Evolutionary conservation across 1,140 invertebrate genomes (phyloP), one percentile per base, ranked within the genome.

Genomic region (Eriocheir sinensis): DNA sequence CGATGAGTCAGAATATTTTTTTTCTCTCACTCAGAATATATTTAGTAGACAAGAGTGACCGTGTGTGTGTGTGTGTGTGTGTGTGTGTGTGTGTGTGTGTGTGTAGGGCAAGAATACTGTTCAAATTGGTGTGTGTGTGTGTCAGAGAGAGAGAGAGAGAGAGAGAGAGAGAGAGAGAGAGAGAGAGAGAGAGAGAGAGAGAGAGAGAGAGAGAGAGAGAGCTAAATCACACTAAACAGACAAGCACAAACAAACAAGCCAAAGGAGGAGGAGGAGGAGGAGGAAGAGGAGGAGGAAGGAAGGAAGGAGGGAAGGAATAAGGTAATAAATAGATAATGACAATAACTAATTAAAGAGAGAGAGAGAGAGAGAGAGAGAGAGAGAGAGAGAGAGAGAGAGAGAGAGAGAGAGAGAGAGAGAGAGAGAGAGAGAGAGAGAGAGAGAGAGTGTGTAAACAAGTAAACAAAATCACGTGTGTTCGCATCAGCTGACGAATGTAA

Each of bases 41-140:
- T 81, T 81, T 4, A 8, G 80, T 48, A 15, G 44, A 15, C 15
- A 15, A 8, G 44, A 8, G 44, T 48, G 44, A 8, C 4, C 15
- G 44, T 48, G 44, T 48, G 44, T 48, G 44, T 48, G 44, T 48
- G 44, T 48, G n/a, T 81, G n/a, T 36, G 34, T 81, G 80, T 36
- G 4, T 6, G n/a, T 81, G 80, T 81, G 80, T 81, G 80, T 81
- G 80, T 81, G 80, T 81, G 80, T 81, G 80, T 81, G 80, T 81
- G 80, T 81, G 80, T 81, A 27, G 4, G 80, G 12, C 12, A 15
- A n/a, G 12, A n/a, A 15, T 15, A 15, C 12, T 72, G 60, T 72
- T 15, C n/a, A n/a, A 15, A n/a, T 72, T n/a, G n/a, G 4, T 81
- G 80, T 81, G 80, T 81, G 4, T 81, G 80, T 81, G 80, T 81